Conservation (phyloP, 2,888 invertebrate genomes). For the Melipona bicolor region DNA sequence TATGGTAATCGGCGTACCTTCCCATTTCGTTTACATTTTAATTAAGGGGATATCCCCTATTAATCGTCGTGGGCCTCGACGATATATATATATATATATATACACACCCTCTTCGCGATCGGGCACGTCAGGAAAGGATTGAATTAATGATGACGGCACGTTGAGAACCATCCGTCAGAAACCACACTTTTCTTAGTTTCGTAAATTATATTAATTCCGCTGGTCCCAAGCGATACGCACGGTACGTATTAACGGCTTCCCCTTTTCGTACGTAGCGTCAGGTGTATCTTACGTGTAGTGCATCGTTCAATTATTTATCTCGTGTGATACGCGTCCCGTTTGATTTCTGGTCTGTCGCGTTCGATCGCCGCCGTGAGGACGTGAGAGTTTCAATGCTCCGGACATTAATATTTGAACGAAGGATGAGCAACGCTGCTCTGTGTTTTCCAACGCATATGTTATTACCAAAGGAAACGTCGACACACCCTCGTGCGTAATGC, state of each 20-base stretch:
- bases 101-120: background rate
- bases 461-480: conserved; percentile 9
- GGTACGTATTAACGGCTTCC: conserved; percentile 18
- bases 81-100: background rate
- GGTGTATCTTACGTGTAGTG: background rate
- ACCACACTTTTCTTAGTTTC: conserved; percentile 31
- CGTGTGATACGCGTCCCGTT: background rate
- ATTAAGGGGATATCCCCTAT: conserved; percentile 51
- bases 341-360: background rate
- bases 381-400: background rate
- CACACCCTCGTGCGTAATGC: background rate
- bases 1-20: conserved; percentile 43
- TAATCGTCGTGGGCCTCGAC: conserved; percentile 28
- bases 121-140: conserved; percentile 47
- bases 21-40: conserved; percentile 59
- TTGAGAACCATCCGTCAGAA: conserved; percentile 46
- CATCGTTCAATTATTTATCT: background rate
- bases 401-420: conserved; percentile 33
- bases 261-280: background rate
- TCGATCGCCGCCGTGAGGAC: background rate
- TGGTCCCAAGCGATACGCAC: background rate
- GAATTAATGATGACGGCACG: conserved; percentile 51
- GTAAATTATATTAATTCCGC: conserved; percentile 45
- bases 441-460: conserved; percentile 20
- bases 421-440: conserved; percentile 10